Evolutionary conservation across 64 coral and sea anemone species (phyloP).

Genomic region (Stylophora pistillata): DNA sequence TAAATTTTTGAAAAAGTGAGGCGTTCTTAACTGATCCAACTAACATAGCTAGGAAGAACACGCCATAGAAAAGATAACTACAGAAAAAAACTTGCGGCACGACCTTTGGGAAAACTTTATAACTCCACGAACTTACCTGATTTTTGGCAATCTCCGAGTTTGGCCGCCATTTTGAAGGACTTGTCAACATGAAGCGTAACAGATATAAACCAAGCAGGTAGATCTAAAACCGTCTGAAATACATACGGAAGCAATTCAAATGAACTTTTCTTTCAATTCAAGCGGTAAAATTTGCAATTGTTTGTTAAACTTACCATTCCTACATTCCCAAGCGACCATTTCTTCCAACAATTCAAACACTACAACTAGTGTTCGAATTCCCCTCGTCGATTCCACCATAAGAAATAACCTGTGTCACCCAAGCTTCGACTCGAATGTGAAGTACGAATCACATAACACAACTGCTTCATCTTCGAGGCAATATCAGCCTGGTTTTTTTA

Average conservation of each 20-base stretch:
- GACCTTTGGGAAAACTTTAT: neutral
- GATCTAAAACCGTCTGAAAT: constrained; percentile 13
- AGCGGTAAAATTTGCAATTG: neutral
- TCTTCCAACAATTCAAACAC: constrained; percentile 8
- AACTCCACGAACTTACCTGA: neutral
- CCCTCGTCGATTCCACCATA: constrained; percentile 4
- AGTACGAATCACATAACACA: neutral
- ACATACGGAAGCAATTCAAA: constrained; percentile 10
- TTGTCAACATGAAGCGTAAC: constrained; percentile 3
- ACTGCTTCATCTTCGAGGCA: neutral
- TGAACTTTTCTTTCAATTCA: neutral
- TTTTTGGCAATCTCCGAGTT: constrained; percentile 10
- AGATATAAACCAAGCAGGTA: neutral
- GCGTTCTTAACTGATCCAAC: constrained; percentile 16
- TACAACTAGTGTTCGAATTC: constrained; percentile 8
- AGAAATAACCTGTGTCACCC: neutral
- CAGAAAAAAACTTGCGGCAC: no score
- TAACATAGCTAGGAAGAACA: constrained; percentile 10
- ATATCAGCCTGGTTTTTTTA: no score
- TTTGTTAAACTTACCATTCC: neutral
- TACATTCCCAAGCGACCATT: neutral
- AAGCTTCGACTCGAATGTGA: neutral
- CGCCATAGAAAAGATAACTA: no score
- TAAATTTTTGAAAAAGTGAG: constrained; percentile 14
- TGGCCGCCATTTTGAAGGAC: constrained; percentile 8